These are phyloP conservation scores for Zenarchopterus dispar DNA, from an alignment of 2,797 vertebrate species.

Conservation along the genomic window DNA sequence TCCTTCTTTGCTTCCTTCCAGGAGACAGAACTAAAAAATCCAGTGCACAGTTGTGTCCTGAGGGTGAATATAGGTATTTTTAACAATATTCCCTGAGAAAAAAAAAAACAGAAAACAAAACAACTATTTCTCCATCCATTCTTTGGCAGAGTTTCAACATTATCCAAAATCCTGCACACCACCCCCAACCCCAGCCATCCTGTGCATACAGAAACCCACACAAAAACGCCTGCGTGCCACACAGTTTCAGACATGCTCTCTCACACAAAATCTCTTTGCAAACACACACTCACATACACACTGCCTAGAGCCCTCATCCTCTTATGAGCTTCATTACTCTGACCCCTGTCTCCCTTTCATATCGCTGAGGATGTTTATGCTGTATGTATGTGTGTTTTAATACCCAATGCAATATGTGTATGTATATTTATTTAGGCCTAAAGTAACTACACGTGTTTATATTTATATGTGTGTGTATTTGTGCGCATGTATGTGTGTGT, in stretches of 20 bases:
- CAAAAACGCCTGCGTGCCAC: conserved; percentile 31
- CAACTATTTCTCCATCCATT: conserved; percentile 63
- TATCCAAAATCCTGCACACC: conserved; percentile 67
- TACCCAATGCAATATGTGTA: conserved; percentile 44
- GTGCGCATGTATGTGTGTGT: conserved; percentile 27
- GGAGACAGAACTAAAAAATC: conserved; percentile 50
- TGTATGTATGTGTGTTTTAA: conserved; percentile 31
- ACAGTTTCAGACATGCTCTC: conserved; percentile 30
- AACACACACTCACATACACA: conserved; percentile 28
- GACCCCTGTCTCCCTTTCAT: conserved; percentile 73
- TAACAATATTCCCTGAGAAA: conserved; percentile 65
- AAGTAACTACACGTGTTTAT: conserved; percentile 49
- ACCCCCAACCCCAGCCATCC: conserved; percentile 52
- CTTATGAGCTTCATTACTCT: conserved; percentile 76
- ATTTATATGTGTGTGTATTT: conserved; percentile 27
- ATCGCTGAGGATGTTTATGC: conserved; percentile 69
- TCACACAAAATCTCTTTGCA: conserved; percentile 25
- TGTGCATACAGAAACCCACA: conserved; percentile 62
- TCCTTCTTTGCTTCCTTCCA: conserved; percentile 47
- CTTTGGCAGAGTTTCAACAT: conserved; percentile 67
- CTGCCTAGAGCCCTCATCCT: conserved; percentile 64
- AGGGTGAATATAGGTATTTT: conserved; percentile 71
- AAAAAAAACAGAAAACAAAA: conserved; percentile 21
- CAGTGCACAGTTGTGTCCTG: conserved; percentile 55
- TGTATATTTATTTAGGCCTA: conserved; percentile 59